phyloP scores from a whole-genome alignment of 1,140 invertebrate species.

The Drosophila elegans region DNA sequence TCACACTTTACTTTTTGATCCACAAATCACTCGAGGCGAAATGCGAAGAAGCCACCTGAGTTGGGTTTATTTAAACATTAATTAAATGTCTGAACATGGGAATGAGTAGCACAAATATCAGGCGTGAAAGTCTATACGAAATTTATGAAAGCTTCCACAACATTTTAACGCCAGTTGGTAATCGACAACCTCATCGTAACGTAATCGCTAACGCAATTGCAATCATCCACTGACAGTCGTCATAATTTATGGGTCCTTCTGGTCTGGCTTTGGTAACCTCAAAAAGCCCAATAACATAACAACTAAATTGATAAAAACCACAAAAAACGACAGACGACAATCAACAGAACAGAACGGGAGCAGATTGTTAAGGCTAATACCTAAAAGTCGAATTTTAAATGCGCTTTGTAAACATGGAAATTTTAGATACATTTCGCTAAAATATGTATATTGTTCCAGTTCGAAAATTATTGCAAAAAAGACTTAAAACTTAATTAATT shows the following conservation, averaged over 20 bases:
- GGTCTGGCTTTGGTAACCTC: constrained; percentile 30
- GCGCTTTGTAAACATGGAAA: not conserved
- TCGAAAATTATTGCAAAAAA: too few species aligned
- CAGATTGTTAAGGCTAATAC: constrained; percentile 5
- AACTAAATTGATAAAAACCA: constrained; percentile 76
- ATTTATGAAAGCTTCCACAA: constrained; percentile 68
- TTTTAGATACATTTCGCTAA: too few species aligned
- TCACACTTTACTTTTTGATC: constrained; percentile 54
- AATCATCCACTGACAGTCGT: constrained; percentile 63
- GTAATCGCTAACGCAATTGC: constrained; percentile 43
- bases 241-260: constrained; percentile 71
- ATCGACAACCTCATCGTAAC: constrained; percentile 42
- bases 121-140: constrained; percentile 43
- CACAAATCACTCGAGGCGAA: constrained; percentile 56
- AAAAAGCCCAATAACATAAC: constrained; percentile 61
- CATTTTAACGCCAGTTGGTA: constrained; percentile 61
- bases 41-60: constrained; percentile 35
- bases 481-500: too few species aligned
- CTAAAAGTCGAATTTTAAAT: not conserved
- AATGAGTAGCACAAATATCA: constrained; percentile 40
- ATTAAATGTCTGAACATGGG: constrained; percentile 59
- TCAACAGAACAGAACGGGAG: constrained; percentile 37
- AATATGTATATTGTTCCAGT: too few species aligned
- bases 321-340: constrained; percentile 48
- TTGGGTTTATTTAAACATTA: constrained; percentile 61